These are phyloP conservation scores for Julus scanicus DNA, from an alignment of 2,888 invertebrate species.

Conservation along the genomic window DNA sequence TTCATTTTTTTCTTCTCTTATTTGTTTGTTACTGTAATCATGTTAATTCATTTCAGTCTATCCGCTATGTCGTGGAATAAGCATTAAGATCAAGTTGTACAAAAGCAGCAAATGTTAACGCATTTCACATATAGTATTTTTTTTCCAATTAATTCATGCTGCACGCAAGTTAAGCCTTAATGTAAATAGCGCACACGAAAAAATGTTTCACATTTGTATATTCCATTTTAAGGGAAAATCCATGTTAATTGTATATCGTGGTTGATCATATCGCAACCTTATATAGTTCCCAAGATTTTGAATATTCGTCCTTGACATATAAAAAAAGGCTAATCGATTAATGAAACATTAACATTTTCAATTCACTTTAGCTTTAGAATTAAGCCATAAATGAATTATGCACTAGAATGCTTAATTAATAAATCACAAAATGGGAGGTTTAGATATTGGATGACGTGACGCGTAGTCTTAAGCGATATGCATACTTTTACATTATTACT, in stretches of 20 bases:
- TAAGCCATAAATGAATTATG: not conserved
- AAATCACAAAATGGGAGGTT: not conserved
- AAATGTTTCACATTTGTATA: not conserved
- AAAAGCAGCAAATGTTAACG: not conserved
- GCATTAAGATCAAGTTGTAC: too few species aligned
- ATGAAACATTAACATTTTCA: not conserved
- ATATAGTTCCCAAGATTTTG: not conserved
- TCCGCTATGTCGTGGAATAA: not conserved
- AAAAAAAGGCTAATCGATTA: constrained; percentile 8
- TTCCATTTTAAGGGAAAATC: not conserved
- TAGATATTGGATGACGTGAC: not conserved
- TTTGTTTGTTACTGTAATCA: not conserved
- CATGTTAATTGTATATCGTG: not conserved
- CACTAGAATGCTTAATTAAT: not conserved
- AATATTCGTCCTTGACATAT: constrained; percentile 17
- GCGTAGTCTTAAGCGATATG: not conserved
- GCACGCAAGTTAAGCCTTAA: not conserved
- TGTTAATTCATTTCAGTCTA: not conserved
- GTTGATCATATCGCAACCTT: not conserved
- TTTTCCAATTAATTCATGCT: not conserved
- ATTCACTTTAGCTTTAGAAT: not conserved
- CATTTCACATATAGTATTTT: not conserved
- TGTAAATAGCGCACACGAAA: not conserved
- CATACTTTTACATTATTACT: not conserved
- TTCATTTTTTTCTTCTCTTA: not conserved